Evolutionary conservation across 2,888 invertebrate species (phyloP).

Genomic region (Drosophila mettleri): DNA sequence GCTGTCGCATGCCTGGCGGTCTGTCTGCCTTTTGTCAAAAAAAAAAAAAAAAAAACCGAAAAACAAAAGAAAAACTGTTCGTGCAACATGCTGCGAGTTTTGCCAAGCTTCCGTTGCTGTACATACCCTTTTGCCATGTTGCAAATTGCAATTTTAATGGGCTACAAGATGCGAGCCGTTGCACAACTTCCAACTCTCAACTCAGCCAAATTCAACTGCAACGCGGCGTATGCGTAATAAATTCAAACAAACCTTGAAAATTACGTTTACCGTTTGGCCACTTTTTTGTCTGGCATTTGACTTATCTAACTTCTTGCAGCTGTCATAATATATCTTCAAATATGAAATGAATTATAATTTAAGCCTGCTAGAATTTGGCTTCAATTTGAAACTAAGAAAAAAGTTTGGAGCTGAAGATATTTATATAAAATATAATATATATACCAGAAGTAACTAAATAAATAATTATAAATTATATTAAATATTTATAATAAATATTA

Average conservation of each 20-base stretch:
- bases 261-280: conserved; percentile 18
- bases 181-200: conserved; percentile 19
- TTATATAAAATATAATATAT: too few species aligned
- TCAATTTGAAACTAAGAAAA: background rate
- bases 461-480: too few species aligned
- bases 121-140: conserved; percentile 29
- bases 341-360: background rate
- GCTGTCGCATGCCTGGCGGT: conserved; percentile 17
- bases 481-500: too few species aligned
- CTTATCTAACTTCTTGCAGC: conserved; percentile 9
- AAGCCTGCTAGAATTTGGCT: background rate
- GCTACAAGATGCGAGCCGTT: conserved; percentile 38
- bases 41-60: conserved; percentile 32
- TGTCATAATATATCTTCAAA: conserved; percentile 3
- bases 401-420: background rate
- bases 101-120: conserved; percentile 10
- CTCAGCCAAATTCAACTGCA: conserved; percentile 15
- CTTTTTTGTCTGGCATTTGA: conserved; percentile 19
- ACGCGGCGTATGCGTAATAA: conserved; percentile 52
- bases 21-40: conserved; percentile 63
- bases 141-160: conserved; percentile 59
- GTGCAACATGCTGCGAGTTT: conserved; percentile 57
- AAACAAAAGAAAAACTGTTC: conserved; percentile 31
- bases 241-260: conserved; percentile 23
- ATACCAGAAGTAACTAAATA: too few species aligned